Evolutionary conservation across 2,888 invertebrate species (phyloP).

Genomic region (Malachius bipustulatus): DNA sequence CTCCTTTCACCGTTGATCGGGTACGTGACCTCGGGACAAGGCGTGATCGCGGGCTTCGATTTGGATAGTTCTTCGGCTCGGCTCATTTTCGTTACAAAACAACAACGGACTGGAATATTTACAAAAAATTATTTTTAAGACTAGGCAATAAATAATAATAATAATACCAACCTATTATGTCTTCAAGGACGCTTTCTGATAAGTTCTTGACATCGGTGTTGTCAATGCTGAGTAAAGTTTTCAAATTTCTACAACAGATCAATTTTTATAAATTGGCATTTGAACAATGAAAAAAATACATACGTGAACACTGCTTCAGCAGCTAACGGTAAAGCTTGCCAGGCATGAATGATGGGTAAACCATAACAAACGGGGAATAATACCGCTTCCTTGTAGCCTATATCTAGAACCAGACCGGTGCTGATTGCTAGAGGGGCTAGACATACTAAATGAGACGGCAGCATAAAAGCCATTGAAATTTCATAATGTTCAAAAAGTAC

Average conservation of each 20-base stretch:
- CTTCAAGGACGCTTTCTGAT: conserved; percentile 52
- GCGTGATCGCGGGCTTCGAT: conserved; percentile 36
- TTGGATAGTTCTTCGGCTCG: conserved; percentile 48
- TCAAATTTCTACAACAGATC: conserved; percentile 30
- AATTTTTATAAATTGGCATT: neutral
- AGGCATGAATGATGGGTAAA: conserved; percentile 70
- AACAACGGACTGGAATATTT: conserved; percentile 55
- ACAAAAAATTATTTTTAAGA: neutral
- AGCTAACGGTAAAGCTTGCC: conserved; percentile 72
- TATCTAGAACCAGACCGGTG: conserved; percentile 73
- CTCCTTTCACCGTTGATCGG: conserved; percentile 51
- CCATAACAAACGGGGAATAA: conserved; percentile 79
- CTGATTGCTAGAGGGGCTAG: conserved; percentile 72
- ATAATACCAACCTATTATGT: conserved; percentile 49
- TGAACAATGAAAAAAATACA: conserved; percentile 29
- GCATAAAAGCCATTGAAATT: conserved; percentile 49
- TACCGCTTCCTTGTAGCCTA: conserved; percentile 75
- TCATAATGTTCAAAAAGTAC: conserved; percentile 81
- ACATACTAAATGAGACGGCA: conserved; percentile 75
- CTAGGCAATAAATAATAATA: conserved; percentile 4
- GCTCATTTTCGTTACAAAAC: conserved; percentile 70
- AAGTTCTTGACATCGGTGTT: conserved; percentile 40
- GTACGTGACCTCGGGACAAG: conserved; percentile 54
- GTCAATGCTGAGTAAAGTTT: conserved; percentile 36
- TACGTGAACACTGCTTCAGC: conserved; percentile 59